A percentile compares a stretch with the other conserved stretches of the same genome.
Evolutionary conservation across 2,797 vertebrate genomes (phyloP).

Genomic region (Prionace glauca): DNA sequence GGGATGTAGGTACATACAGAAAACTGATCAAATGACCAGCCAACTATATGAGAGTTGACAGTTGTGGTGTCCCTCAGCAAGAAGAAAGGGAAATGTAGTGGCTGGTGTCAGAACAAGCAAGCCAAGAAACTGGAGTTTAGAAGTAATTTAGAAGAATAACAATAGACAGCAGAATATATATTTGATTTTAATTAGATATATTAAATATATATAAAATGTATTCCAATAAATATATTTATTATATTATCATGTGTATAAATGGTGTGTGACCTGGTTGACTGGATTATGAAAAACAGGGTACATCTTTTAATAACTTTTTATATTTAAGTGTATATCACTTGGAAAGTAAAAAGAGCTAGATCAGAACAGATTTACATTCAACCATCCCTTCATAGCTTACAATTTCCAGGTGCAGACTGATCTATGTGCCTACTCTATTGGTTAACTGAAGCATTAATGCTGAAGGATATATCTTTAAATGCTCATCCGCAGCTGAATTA

Average conservation of each 20-base stretch:
- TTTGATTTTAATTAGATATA: not conserved
- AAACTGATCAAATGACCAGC: not conserved
- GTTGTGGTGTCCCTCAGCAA: not conserved
- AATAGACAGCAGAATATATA: not conserved
- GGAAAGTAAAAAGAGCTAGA: not conserved
- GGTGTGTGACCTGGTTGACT: not conserved
- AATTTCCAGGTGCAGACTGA: not conserved
- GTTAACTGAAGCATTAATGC: not conserved
- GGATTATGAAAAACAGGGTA: not conserved
- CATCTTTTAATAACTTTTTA: not conserved
- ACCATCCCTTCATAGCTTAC: not conserved
- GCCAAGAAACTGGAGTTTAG: not conserved
- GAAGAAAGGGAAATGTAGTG: not conserved
- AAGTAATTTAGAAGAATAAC: not conserved
- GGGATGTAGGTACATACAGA: not conserved
- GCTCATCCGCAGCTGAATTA: not conserved
- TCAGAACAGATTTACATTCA: not conserved
- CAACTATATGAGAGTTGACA: not conserved
- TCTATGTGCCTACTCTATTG: not conserved
- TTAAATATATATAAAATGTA: no score
- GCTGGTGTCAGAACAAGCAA: not conserved
- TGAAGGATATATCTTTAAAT: not conserved
- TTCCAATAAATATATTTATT: no score
- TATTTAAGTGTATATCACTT: not conserved
- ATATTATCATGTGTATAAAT: no score